These are phyloP conservation scores for Cryptus viduatorius DNA, from an alignment of 2,888 invertebrate species.

Conservation along the genomic window DNA sequence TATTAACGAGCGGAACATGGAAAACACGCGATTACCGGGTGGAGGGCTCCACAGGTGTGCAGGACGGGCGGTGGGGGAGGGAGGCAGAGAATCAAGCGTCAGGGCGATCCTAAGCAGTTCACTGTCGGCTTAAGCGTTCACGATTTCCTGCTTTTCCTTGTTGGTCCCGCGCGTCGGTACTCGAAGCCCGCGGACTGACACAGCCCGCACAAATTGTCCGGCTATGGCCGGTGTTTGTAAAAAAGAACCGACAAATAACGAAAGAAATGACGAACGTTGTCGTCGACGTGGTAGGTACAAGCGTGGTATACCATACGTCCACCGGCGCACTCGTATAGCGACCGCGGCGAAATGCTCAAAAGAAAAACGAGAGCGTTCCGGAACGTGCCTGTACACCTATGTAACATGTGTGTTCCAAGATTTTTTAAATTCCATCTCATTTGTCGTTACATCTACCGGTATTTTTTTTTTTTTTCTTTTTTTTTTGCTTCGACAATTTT, in stretches of 20 bases:
- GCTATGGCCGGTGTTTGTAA: conserved; percentile 37
- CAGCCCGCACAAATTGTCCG: conserved; percentile 53
- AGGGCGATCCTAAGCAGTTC: conserved; percentile 48
- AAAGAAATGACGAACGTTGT: conserved; percentile 60
- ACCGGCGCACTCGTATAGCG: conserved; percentile 37
- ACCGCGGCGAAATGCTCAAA: conserved; percentile 29
- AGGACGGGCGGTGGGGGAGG: conserved; percentile 26
- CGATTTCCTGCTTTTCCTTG: conserved; percentile 70
- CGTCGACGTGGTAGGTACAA: conserved; percentile 58
- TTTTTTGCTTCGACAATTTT: neutral
- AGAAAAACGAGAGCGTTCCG: conserved; percentile 62
- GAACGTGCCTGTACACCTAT: conserved; percentile 55
- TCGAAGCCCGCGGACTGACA: conserved; percentile 17
- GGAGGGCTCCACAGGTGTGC: conserved; percentile 32
- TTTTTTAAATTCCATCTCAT: conserved; percentile 61
- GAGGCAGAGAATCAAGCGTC: conserved; percentile 7
- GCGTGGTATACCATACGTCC: conserved; percentile 24
- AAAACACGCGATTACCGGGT: conserved; percentile 66
- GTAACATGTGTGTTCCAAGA: conserved; percentile 59
- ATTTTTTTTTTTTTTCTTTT: neutral
- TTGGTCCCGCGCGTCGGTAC: conserved; percentile 41
- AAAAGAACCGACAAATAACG: conserved; percentile 60
- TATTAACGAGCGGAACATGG: conserved; percentile 68
- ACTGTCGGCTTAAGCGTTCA: conserved; percentile 42
- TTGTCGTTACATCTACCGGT: conserved; percentile 45